These are phyloP conservation scores for Lucifuga dentata DNA, from an alignment of 2,113 vertebrate species.

Conservation along the genomic window DNA sequence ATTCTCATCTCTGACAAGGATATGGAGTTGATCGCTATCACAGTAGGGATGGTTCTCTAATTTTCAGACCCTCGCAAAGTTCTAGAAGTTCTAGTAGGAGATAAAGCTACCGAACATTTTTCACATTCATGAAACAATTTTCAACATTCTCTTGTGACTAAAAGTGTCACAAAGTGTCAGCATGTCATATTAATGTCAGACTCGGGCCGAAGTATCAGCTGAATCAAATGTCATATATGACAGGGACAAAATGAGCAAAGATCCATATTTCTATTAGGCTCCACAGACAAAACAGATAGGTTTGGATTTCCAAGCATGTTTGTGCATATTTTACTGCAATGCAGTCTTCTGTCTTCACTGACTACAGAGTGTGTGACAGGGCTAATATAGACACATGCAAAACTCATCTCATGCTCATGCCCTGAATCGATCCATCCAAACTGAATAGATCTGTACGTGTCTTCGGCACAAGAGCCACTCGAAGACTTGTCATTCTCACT, in stretches of 20 bases:
- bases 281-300: constrained; percentile 38
- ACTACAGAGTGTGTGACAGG: constrained; percentile 33
- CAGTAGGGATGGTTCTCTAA: constrained; percentile 31
- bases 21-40: constrained; percentile 45
- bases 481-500: constrained; percentile 48
- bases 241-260: constrained; percentile 14
- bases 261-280: constrained; percentile 64
- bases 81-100: no score
- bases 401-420: constrained; percentile 42
- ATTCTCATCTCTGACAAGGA: constrained; percentile 20
- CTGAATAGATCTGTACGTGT: constrained; percentile 42
- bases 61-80: constrained; percentile 15
- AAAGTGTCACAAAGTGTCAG: constrained; percentile 13
- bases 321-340: constrained; percentile 71
- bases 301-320: constrained; percentile 57
- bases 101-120: no score
- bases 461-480: constrained; percentile 54
- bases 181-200: constrained; percentile 15
- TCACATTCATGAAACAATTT: constrained; percentile 19
- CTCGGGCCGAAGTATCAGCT: constrained; percentile 15
- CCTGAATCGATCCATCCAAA: constrained; percentile 47
- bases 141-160: constrained; percentile 18
- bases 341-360: constrained; percentile 53
- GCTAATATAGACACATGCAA: background rate
- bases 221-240: constrained; percentile 56